phyloP scores from a whole-genome alignment of 2,888 invertebrate genomes.

The Dryococelus australis region DNA sequence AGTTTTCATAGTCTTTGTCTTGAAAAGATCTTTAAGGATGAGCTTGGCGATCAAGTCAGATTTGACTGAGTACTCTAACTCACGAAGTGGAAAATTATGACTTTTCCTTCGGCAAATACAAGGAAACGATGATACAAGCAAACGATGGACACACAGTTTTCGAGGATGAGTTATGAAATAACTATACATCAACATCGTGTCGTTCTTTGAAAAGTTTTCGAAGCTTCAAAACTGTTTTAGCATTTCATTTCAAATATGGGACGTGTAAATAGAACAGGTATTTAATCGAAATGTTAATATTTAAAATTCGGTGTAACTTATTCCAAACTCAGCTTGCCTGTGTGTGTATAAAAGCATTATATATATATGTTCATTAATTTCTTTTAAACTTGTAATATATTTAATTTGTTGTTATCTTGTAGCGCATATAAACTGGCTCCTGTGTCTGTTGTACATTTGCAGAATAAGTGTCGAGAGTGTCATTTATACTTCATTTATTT shows the following conservation, averaged over 20 bases:
- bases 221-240: neutral
- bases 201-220: neutral
- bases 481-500: neutral
- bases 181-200: too few relatives aligned
- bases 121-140: too few relatives aligned
- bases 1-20: too few relatives aligned
- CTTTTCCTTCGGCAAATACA: too few relatives aligned
- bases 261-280: neutral
- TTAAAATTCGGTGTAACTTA: constrained; percentile 8
- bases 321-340: constrained; percentile 2
- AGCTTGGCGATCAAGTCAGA: too few relatives aligned
- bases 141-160: too few relatives aligned
- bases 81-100: too few relatives aligned
- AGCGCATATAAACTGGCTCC: constrained; percentile 6
- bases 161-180: too few relatives aligned
- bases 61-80: too few relatives aligned
- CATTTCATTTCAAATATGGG: neutral
- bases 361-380: constrained; percentile 16
- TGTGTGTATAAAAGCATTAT: neutral
- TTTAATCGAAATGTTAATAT: constrained; percentile 16
- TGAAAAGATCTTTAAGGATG: too few relatives aligned
- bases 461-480: neutral
- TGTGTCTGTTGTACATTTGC: neutral
- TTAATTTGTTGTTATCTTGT: neutral
- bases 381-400: neutral